These are phyloP conservation scores for Brachyistius frenatus DNA, from an alignment of 2,113 vertebrate species.

Conservation along the genomic window DNA sequence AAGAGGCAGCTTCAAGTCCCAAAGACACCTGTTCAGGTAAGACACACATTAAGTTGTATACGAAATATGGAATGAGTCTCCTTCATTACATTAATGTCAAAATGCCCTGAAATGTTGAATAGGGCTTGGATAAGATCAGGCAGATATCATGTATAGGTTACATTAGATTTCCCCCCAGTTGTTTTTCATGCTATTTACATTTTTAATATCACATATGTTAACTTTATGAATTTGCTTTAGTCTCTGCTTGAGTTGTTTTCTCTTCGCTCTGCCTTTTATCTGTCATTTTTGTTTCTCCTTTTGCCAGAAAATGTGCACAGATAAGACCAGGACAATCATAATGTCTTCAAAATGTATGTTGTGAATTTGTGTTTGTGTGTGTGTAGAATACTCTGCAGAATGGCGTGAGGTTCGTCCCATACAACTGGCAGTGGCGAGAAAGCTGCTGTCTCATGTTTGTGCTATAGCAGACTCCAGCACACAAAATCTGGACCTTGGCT, in stretches of 20 bases:
- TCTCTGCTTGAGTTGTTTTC: too few species aligned
- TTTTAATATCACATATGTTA: too few species aligned
- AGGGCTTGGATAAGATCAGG: background rate
- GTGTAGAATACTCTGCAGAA: slow-evolving; percentile 82
- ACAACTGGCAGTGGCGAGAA: slow-evolving; percentile 96
- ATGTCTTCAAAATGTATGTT: background rate
- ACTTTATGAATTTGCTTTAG: too few species aligned
- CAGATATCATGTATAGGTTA: background rate
- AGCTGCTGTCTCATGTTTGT: slow-evolving; percentile 96
- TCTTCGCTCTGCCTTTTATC: background rate
- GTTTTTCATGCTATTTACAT: background rate
- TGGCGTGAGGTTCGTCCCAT: slow-evolving; percentile 90
- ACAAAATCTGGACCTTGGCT: slow-evolving; percentile 94
- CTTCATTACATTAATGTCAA: background rate
- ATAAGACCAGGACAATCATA: background rate
- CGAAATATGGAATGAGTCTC: background rate
- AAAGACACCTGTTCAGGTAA: slow-evolving; percentile 80
- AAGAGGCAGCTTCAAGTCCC: slow-evolving; percentile 49
- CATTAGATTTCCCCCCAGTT: background rate
- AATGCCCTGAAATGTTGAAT: background rate
- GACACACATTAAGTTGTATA: background rate
- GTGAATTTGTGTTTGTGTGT: slow-evolving; percentile 11
- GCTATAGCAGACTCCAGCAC: slow-evolving; percentile 98
- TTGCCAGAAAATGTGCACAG: background rate
- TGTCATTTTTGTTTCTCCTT: background rate